Evolutionary conservation across 2,797 vertebrate species (phyloP).

Genomic region (Hoplostethus mediterraneus): DNA sequence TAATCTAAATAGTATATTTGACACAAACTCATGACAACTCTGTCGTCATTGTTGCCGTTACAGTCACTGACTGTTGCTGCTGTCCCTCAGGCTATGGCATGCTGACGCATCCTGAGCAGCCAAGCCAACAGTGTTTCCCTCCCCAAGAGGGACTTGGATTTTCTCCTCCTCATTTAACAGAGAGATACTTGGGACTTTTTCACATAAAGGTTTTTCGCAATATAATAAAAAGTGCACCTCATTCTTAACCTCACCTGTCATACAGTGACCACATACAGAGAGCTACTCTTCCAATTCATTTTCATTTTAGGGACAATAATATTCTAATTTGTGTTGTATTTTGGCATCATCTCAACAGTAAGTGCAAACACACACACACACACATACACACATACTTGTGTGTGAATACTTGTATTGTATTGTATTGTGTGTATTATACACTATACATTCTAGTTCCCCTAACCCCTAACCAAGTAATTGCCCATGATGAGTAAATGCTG

Average conservation of each 20-base stretch:
- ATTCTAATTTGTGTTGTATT: not conserved
- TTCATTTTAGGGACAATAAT: not conserved
- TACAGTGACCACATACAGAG: not conserved
- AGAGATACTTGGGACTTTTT: not conserved
- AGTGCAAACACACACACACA: not conserved
- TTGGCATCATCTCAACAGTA: not conserved
- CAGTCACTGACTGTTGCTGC: not conserved
- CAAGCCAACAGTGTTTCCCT: not conserved
- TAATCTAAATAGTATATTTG: no score
- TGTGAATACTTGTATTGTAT: no score
- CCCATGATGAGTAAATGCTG: no score
- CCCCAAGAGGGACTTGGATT: conserved; percentile 8
- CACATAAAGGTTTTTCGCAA: not conserved
- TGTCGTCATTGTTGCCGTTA: conserved; percentile 6
- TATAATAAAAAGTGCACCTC: not conserved
- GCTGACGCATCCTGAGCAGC: conserved; percentile 16
- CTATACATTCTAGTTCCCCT: no score
- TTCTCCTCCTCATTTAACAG: conserved; percentile 15
- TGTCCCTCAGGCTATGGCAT: not conserved
- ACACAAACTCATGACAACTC: conserved; percentile 12
- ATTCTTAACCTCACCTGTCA: not conserved
- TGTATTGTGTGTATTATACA: no score
- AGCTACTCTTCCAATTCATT: not conserved
- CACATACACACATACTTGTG: no score
- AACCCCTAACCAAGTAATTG: no score